Evolutionary conservation across 2,797 vertebrate genomes (phyloP).

Genomic region (Alcedo atthis): DNA sequence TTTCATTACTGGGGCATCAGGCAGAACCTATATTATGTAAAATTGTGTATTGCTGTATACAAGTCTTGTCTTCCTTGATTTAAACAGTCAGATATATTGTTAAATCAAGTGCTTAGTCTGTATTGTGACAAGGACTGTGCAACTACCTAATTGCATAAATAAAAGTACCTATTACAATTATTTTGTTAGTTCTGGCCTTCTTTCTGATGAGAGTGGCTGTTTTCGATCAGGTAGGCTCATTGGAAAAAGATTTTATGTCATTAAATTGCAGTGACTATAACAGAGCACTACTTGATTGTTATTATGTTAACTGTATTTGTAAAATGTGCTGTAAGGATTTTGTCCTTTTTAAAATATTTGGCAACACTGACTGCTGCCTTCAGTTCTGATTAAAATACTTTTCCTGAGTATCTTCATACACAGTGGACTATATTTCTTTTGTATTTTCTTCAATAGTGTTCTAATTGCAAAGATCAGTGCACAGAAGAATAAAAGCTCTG

Average conservation of each 20-base stretch:
- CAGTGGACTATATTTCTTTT: not conserved
- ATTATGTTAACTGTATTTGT: not conserved
- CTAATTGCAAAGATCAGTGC: constrained; percentile 27
- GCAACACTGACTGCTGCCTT: not conserved
- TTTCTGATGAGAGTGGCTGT: not conserved
- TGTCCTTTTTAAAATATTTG: not conserved
- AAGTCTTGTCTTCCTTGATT: not conserved
- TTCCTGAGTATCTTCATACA: not conserved
- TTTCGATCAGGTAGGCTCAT: not conserved
- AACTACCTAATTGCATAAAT: not conserved
- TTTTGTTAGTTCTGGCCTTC: not conserved
- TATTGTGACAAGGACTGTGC: not conserved
- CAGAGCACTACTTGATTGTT: not conserved
- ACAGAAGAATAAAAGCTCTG: not conserved
- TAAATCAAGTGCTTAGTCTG: not conserved
- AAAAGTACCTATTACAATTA: not conserved
- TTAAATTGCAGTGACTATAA: not conserved
- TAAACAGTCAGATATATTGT: not conserved
- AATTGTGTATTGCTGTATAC: not conserved
- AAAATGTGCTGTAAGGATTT: not conserved
- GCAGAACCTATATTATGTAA: not conserved
- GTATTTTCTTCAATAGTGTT: not conserved
- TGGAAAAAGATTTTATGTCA: not conserved
- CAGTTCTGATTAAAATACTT: not conserved
- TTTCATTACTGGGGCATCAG: not conserved